Evolutionary conservation across 2,888 invertebrate species (phyloP).

Genomic region (Seladonia tumulorum): DNA sequence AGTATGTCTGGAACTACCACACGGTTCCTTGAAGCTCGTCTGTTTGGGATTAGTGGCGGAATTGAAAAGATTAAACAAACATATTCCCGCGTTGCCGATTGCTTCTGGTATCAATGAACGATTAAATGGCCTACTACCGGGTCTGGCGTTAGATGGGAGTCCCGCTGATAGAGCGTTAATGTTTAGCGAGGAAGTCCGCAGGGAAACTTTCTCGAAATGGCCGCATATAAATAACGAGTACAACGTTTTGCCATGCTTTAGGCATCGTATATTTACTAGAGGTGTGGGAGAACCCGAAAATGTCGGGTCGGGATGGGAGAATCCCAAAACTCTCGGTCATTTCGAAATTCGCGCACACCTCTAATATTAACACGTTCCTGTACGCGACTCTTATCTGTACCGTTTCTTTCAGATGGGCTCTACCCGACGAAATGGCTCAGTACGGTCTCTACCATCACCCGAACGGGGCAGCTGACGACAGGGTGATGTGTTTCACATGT

Average conservation of each 20-base stretch:
- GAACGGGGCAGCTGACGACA: conserved; percentile 94
- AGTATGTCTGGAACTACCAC: conserved; percentile 92
- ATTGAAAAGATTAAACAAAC: conserved; percentile 92
- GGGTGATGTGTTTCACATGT: conserved; percentile 98
- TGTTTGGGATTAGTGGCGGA: conserved; percentile 93
- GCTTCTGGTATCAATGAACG: conserved; percentile 96
- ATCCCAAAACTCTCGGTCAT: not conserved
- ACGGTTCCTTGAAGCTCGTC: conserved; percentile 91
- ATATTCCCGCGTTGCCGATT: conserved; percentile 94
- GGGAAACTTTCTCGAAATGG: conserved; percentile 97
- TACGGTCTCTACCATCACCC: conserved; percentile 99
- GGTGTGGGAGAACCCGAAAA: too few species aligned
- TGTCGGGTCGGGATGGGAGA: too few species aligned
- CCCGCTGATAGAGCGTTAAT: conserved; percentile 88
- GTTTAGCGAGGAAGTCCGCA: conserved; percentile 96
- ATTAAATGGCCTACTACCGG: conserved; percentile 90
- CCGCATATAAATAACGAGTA: conserved; percentile 98
- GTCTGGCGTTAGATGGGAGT: conserved; percentile 84
- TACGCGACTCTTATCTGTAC: conserved; percentile 9
- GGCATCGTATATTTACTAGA: too few species aligned
- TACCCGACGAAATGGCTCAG: conserved; percentile 98
- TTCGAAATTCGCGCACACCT: not conserved
- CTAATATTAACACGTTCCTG: not conserved
- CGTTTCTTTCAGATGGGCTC: conserved; percentile 90
- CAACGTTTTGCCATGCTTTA: conserved; percentile 75